phyloP scores from a whole-genome alignment of 2,888 invertebrate species.

The Polyploca ridens region DNA sequence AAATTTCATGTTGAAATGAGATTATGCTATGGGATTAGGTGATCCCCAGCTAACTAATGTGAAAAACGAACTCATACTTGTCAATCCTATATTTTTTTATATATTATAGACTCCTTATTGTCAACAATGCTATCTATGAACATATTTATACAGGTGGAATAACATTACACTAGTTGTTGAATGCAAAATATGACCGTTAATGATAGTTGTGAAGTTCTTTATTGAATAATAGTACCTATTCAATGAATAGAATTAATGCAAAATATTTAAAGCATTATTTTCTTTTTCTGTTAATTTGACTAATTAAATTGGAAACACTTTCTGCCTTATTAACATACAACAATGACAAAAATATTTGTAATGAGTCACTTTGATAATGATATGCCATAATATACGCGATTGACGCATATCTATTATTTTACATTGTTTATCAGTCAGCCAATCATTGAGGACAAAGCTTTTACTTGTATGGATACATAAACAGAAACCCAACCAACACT shows the following conservation, averaged over 20 bases:
- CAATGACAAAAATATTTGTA: not conserved
- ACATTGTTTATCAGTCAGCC: too few species aligned
- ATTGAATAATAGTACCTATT: not conserved
- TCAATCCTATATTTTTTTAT: not conserved
- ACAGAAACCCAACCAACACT: too few species aligned
- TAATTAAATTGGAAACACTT: not conserved
- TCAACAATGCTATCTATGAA: not conserved
- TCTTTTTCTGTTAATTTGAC: not conserved
- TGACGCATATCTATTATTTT: too few species aligned
- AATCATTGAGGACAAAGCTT: too few species aligned
- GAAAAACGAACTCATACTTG: not conserved
- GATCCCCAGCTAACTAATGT: not conserved
- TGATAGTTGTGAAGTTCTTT: not conserved
- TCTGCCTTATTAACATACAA: not conserved
- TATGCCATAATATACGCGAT: too few species aligned
- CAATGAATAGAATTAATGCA: too few species aligned
- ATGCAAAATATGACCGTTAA: not conserved
- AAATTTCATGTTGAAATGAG: not conserved
- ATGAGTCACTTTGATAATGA: too few species aligned
- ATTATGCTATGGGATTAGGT: not conserved
- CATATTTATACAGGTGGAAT: not conserved
- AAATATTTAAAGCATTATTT: not conserved
- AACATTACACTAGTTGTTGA: not conserved
- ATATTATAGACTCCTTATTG: not conserved
- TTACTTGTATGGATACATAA: too few species aligned